A percentile compares a stretch with the other conserved stretches of the same genome.
These are phyloP conservation scores for Menidia menidia DNA, from an alignment of 2,797 vertebrate species.

Conservation along the genomic window DNA sequence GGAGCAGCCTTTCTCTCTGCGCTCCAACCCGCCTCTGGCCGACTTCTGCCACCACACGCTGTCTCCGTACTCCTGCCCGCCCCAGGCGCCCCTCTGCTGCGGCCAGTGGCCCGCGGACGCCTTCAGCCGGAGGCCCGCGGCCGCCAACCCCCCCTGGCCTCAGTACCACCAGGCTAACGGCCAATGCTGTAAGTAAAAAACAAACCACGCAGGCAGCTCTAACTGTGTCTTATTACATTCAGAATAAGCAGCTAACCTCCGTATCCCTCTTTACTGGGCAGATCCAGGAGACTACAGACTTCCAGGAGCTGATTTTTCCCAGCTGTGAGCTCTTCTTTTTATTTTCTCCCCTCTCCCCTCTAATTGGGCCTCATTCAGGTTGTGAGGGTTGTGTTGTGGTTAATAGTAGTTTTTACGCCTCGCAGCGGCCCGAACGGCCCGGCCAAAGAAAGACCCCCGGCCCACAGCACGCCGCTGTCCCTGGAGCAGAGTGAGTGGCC, in stretches of 20 bases:
- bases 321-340: constrained; percentile 56
- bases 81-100: constrained; percentile 69
- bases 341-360: no score
- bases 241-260: no score
- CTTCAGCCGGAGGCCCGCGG: constrained; percentile 48
- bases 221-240: no score
- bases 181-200: constrained; percentile 70
- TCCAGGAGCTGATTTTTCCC: constrained; percentile 46
- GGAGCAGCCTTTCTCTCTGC: constrained; percentile 82
- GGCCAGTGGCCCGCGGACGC: constrained; percentile 65
- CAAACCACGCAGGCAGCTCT: not conserved
- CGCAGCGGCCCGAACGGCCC: constrained; percentile 48
- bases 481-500: constrained; percentile 83
- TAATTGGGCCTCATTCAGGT: not conserved
- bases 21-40: constrained; percentile 73
- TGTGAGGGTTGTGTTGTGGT: not conserved
- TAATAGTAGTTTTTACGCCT: not conserved
- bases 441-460: constrained; percentile 55
- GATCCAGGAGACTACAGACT: constrained; percentile 56
- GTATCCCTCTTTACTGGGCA: constrained; percentile 4
- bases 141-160: constrained; percentile 45
- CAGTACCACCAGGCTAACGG: constrained; percentile 50
- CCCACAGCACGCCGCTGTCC: constrained; percentile 72
- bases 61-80: constrained; percentile 66
- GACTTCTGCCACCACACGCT: constrained; percentile 63